These are phyloP conservation scores for Corapipo altera DNA, from an alignment of 2,113 vertebrate species.

Conservation along the genomic window DNA sequence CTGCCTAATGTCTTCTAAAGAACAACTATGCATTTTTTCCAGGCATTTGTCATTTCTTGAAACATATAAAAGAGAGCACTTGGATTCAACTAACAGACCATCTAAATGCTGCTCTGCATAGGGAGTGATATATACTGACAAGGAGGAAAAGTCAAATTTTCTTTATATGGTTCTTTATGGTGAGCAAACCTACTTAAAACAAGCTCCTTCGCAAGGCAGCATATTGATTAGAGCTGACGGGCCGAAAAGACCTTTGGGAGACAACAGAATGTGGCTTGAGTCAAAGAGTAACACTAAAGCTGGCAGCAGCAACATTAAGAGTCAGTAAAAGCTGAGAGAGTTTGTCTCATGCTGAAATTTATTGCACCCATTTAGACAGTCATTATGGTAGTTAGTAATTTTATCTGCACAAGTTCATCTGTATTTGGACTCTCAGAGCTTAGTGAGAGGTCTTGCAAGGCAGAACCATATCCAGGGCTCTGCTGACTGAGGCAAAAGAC, in stretches of 20 bases:
- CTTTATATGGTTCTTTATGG: constrained; percentile 57
- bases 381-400: constrained; percentile 65
- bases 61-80: constrained; percentile 28
- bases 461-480: background rate
- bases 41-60: constrained; percentile 53
- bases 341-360: constrained; percentile 61
- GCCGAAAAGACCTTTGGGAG: constrained; percentile 66
- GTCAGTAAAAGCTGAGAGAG: constrained; percentile 67
- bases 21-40: constrained; percentile 37
- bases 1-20: constrained; percentile 34
- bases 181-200: constrained; percentile 55
- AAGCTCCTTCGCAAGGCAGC: constrained; percentile 52
- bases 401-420: constrained; percentile 70
- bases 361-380: constrained; percentile 64
- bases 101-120: constrained; percentile 54
- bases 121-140: constrained; percentile 50
- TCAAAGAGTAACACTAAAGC: constrained; percentile 69
- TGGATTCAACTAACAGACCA: constrained; percentile 29
- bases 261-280: constrained; percentile 62
- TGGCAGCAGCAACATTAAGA: constrained; percentile 67
- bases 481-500: background rate
- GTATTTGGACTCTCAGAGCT: constrained; percentile 52
- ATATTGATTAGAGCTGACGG: constrained; percentile 67
- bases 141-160: constrained; percentile 56
- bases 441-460: background rate